phyloP scores from a whole-genome alignment of 1,140 invertebrate species.

The Trichonephila clavata region DNA sequence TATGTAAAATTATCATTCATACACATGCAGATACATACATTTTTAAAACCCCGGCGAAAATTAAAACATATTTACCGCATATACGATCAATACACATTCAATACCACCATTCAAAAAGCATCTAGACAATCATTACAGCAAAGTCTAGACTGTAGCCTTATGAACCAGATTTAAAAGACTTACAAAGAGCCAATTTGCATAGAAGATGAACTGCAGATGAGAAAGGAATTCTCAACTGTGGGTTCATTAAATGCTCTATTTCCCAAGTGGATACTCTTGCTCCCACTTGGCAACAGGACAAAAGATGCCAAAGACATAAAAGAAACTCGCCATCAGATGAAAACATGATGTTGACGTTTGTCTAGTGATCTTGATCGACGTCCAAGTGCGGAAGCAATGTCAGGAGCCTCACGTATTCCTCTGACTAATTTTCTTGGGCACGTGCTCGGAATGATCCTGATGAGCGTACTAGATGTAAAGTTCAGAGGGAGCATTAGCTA shows the following conservation, averaged over 20 bases:
- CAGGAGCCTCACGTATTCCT: neutral
- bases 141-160: neutral
- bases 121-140: neutral
- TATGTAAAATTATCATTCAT: too few relatives aligned
- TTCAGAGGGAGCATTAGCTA: neutral
- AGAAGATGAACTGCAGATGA: neutral
- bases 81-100: too few relatives aligned
- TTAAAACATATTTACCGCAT: too few relatives aligned
- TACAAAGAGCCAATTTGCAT: neutral
- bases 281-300: neutral
- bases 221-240: neutral
- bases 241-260: neutral
- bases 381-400: constrained; percentile 33
- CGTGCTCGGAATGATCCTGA: neutral
- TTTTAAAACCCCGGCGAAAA: too few relatives aligned
- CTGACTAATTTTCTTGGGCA: neutral
- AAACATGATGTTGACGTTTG: constrained; percentile 19
- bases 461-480: neutral
- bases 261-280: neutral
- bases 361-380: neutral
- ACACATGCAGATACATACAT: too few relatives aligned
- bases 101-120: too few relatives aligned
- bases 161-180: neutral
- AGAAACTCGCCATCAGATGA: neutral
- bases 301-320: constrained; percentile 1